phyloP scores from a whole-genome alignment of 1,140 invertebrate genomes.

The Sesamia nonagrioides region DNA sequence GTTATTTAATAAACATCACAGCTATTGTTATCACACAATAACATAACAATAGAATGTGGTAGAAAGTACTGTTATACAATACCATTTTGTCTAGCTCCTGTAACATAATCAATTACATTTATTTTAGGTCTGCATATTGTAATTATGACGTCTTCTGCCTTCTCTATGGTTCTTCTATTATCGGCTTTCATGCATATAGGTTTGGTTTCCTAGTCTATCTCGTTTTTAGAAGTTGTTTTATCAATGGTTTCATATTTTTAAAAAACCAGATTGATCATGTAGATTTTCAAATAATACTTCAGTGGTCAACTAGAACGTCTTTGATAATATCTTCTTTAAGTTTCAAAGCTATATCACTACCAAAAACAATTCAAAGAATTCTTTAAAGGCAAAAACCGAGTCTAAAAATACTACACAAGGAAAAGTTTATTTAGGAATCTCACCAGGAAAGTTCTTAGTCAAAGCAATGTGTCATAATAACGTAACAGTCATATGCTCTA shows the following conservation, averaged over 20 bases:
- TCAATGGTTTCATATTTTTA: too few relatives aligned
- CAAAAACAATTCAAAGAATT: slow-evolving; percentile 19
- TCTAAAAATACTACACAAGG: slow-evolving; percentile 6
- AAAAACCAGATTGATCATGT: too few relatives aligned
- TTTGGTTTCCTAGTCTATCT: not conserved
- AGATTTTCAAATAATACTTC: too few relatives aligned
- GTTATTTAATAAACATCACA: slow-evolving; percentile 64
- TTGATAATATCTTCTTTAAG: not conserved
- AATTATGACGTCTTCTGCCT: slow-evolving; percentile 5
- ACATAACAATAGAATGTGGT: slow-evolving; percentile 60
- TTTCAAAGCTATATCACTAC: not conserved
- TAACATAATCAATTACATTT: slow-evolving; percentile 17
- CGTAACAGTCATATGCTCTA: slow-evolving; percentile 1
- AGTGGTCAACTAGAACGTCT: not conserved
- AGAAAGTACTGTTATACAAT: slow-evolving; percentile 50
- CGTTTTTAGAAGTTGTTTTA: not conserved
- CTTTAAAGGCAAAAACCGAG: not conserved
- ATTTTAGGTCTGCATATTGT: not conserved
- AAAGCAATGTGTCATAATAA: slow-evolving; percentile 28
- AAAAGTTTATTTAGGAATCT: not conserved
- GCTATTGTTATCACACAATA: slow-evolving; percentile 60
- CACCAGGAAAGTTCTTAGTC: slow-evolving; percentile 11
- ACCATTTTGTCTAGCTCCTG: slow-evolving; percentile 42
- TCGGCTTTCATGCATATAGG: not conserved
- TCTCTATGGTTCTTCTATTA: not conserved